These are phyloP conservation scores for Rhabdomys pumilio DNA, from an alignment of 2,797 vertebrate species.

Conservation along the genomic window DNA sequence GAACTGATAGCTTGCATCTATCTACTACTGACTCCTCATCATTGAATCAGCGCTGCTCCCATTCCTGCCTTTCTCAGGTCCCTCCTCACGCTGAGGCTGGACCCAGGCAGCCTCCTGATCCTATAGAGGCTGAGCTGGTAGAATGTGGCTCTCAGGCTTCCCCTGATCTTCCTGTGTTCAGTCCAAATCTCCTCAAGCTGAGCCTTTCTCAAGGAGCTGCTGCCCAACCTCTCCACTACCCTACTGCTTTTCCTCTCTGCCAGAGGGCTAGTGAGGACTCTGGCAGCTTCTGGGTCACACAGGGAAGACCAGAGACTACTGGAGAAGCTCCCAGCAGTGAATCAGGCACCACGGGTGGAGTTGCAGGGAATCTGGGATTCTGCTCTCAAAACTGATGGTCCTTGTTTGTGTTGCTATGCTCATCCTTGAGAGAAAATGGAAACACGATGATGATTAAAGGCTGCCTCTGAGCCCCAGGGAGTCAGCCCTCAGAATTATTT, in stretches of 20 bases:
- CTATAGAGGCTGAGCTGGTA: neutral
- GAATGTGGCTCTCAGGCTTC: neutral
- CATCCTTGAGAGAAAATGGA: neutral
- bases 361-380: neutral
- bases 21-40: neutral
- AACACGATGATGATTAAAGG: neutral
- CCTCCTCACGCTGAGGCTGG: neutral
- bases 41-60: neutral
- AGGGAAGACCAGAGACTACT: neutral
- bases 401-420: neutral
- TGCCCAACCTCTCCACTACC: neutral
- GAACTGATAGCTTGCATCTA: neutral
- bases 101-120: neutral
- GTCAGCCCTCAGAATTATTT: conserved; percentile 10
- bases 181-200: neutral
- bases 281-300: neutral
- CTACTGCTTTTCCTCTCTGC: neutral
- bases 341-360: fast-evolving
- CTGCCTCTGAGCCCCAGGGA: neutral
- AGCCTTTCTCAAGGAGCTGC: neutral
- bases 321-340: neutral
- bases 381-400: neutral
- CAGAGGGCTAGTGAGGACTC: neutral
- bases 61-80: neutral
- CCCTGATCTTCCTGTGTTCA: neutral